Base-by-base conservation (phyloP, 2,888 invertebrate genomes). In the Tenthredo mesomela region DNA sequence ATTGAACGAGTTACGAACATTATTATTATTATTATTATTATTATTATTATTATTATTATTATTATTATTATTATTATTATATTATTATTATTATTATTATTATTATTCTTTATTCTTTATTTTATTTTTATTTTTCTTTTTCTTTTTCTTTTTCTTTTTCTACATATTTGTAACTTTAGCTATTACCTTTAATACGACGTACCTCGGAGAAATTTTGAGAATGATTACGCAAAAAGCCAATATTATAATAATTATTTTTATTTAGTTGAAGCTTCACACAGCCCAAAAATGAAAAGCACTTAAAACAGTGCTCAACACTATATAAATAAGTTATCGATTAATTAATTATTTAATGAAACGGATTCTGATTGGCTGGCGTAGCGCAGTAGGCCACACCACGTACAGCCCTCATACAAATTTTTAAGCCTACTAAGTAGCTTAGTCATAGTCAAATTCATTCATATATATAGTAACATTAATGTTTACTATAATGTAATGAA, bases 251-350 rank as follows among this genome's bases (percentile, higher is more conserved):
- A 86, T 86, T 86, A 87, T 86, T 85, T 86, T 86, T 90, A 90
- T 90, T 90, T 89, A 89, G 88, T 90, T 90, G 89, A 94, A 95
- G 94, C 94, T 94, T 95, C 95, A 95, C 95, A 95, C 95, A 95
- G 95, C 95, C 94, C 95, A 94, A 94, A 95, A 95, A 93, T 91
- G 90, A 95, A 94, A 95, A 95, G 95, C 95, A 95, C 95, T 95
- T 95, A 95, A 95, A 95, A 95, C 95, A 95, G 95, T 95, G 95
- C 95, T 94, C 94, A 94, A 94, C 94, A 94, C 93, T 93, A 94
- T 94, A 93, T 86, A 87, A 86, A 86, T 84, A 84, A 84, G 83
- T 84, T 87, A 84, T 86, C 86, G 86, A 87, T 87, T 83, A 84
- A 82, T 86, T 85, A 85, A 86, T 86, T 84, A 73, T 83, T 84